Base-by-base conservation (phyloP, 2,888 invertebrate species). In the Gastrophysa polygoni region DNA sequence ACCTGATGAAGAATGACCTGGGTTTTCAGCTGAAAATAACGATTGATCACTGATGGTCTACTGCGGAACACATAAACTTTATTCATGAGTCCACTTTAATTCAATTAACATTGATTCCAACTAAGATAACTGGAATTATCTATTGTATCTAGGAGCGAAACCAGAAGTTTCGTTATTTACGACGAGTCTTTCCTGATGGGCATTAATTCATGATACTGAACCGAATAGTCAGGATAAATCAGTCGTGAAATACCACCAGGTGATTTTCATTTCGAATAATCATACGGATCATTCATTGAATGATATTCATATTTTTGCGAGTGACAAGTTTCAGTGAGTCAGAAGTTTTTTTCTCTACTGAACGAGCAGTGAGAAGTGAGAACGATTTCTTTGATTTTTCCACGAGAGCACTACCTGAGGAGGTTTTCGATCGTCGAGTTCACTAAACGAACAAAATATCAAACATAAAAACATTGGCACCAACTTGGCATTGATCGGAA, bases 131-230 rank as follows among this genome's bases (percentile, higher is more conserved):
- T 60, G 47, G 47, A 44, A 55, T 56, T 59, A 63, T 63, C 63
- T 63, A 59, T 59, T 50, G 63, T 47, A 63, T 63, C 59, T 63
- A 50, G 38, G 47, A 63, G 57, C 38, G 56, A 59, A 59, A 59
- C 59, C 50, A 63, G 59, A 66, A 52, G 50, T 58, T 57, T 58
- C 8, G 54, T 67, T 62, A 67, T 67, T 64, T 60, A 64, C 58
- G 67, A 61, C 32, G 52, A 54, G 55, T 62, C 55, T 43, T 50
- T 57, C 57, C 62, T 56, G 56, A 62, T 63, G 63, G 68, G 69
- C 72, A 73, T 74, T 75, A 75, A 76, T 74, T 74, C 73, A 67
- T 60, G 70, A 71, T 62, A 57, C 28, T 21, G 47, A 50, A 57
- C 2, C 10, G 10, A 32, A 32, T 32, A 32, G 32, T 32, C 8